Conservation (phyloP, 2,797 vertebrate species). For the Passerculus sandwichensis region DNA sequence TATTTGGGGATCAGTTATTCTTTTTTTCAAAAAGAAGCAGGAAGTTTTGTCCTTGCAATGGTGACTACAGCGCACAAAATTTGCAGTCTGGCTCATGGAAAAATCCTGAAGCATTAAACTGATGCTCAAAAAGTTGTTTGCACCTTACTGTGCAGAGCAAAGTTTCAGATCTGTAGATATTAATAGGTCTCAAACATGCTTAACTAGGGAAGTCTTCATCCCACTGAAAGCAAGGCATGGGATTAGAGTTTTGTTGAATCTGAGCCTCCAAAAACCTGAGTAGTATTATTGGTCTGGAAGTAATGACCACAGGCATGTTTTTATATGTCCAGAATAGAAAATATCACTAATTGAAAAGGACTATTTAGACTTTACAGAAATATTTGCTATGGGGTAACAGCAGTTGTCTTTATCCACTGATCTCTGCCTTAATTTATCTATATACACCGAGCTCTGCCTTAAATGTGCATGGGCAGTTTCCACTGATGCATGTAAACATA, state of each 20-base stretch:
- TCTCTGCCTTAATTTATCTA: neutral
- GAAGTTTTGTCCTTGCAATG: neutral
- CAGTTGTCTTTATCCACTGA: neutral
- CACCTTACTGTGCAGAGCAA: neutral
- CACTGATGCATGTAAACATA: slow-evolving; percentile 37
- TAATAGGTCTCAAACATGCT: neutral
- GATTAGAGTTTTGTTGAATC: neutral
- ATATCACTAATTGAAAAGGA: neutral
- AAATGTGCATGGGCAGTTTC: neutral
- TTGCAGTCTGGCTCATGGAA: neutral
- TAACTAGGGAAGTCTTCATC: neutral
- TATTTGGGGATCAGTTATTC: neutral
- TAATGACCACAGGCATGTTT: neutral
- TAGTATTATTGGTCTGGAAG: neutral
- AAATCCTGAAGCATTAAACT: neutral
- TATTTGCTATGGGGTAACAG: neutral
- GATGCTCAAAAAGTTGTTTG: neutral
- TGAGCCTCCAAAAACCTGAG: neutral
- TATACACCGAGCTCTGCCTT: neutral
- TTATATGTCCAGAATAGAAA: neutral
- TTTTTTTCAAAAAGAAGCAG: neutral
- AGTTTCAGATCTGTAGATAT: neutral
- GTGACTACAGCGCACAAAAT: neutral
- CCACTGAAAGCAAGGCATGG: neutral
- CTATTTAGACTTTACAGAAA: neutral